phyloP scores from a whole-genome alignment of 2,113 vertebrate genomes.

The Gallinago media region DNA sequence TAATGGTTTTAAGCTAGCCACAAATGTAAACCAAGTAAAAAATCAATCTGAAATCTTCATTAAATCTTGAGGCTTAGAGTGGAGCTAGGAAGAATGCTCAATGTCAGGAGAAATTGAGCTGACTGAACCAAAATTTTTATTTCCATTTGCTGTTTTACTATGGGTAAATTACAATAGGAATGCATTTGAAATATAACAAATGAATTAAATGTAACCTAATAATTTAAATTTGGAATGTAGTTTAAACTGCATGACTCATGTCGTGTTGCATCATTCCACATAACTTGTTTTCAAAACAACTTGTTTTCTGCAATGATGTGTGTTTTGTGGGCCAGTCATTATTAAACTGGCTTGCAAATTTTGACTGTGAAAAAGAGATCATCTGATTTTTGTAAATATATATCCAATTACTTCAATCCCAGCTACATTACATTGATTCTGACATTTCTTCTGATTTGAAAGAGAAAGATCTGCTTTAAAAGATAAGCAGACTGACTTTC shows the following conservation, averaged over 20 bases:
- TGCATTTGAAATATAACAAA: background rate
- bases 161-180: background rate
- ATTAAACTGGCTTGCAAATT: background rate
- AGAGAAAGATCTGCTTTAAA: conserved; percentile 44
- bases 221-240: background rate
- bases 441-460: conserved; percentile 39
- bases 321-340: background rate
- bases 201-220: background rate
- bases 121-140: background rate
- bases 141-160: background rate
- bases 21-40: background rate
- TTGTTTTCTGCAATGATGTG: background rate
- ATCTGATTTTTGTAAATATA: conserved; percentile 21
- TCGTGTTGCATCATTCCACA: background rate
- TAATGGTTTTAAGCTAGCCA: background rate
- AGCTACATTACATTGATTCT: background rate
- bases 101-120: background rate
- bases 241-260: background rate
- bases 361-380: background rate
- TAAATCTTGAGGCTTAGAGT: background rate
- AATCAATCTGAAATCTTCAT: background rate
- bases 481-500: conserved; percentile 53
- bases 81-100: background rate
- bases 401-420: background rate
- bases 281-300: background rate